These are phyloP conservation scores for Mormyrus lacerda DNA, from an alignment of 2,113 vertebrate species.

Conservation along the genomic window DNA sequence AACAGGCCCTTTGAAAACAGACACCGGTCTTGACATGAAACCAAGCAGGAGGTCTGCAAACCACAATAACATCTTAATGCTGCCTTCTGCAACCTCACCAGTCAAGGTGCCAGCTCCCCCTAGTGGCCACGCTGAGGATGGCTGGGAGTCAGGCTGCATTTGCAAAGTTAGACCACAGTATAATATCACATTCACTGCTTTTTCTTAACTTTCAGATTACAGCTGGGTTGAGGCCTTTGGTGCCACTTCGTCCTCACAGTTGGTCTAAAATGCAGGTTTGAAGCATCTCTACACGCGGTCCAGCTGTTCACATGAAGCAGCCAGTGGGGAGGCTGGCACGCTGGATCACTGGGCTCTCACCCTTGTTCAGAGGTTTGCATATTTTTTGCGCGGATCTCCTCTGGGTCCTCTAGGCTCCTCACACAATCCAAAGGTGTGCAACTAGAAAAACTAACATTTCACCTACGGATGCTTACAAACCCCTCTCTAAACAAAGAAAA, in stretches of 20 bases:
- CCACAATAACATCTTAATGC: neutral
- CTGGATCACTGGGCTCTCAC: neutral
- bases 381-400: neutral
- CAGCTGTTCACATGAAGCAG: neutral
- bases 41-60: neutral
- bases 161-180: neutral
- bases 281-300: neutral
- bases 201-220: neutral
- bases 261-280: neutral
- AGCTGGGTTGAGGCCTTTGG: neutral
- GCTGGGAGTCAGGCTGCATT: neutral
- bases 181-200: neutral
- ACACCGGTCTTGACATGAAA: neutral
- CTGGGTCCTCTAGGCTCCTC: neutral
- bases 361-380: neutral
- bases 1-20: neutral
- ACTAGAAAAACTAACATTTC: neutral
- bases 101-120: neutral
- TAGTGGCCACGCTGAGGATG: neutral
- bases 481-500: neutral
- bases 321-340: neutral
- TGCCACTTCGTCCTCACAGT: neutral
- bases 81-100: neutral
- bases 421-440: neutral
- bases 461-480: neutral